Conservation (phyloP, 1,140 invertebrate genomes). For the Solenopsis invicta region DNA sequence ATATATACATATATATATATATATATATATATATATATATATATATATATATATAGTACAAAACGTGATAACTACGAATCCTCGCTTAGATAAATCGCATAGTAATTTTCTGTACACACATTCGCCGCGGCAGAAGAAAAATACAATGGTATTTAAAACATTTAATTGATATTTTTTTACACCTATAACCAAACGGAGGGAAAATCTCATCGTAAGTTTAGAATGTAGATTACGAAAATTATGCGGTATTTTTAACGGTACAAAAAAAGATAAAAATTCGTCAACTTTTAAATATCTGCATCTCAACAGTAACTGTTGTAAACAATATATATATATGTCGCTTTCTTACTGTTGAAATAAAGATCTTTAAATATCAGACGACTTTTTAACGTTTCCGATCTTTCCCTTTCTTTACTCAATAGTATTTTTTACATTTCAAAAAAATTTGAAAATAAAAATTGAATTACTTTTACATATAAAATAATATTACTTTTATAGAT, state of each 20-base stretch:
- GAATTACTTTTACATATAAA: too few relatives aligned
- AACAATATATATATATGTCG: neutral
- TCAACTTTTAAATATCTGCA: constrained; percentile 33
- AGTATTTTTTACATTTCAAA: neutral
- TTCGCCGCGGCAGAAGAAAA: constrained; percentile 55
- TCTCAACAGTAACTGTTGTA: constrained; percentile 30
- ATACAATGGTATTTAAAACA: constrained; percentile 62
- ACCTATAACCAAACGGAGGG: constrained; percentile 13
- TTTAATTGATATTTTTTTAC: constrained; percentile 31
- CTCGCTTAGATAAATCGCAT: constrained; percentile 68
- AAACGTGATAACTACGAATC: constrained; percentile 67
- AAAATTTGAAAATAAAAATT: too few relatives aligned
- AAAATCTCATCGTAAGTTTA: neutral
- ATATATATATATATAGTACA: constrained; percentile 50
- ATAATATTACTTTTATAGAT: too few relatives aligned
- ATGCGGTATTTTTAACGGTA: neutral
- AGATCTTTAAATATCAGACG: constrained; percentile 19
- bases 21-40: constrained; percentile 42
- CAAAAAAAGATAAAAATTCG: neutral
- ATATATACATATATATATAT: constrained; percentile 15
- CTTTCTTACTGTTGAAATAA: constrained; percentile 47
- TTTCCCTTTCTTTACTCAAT: neutral
- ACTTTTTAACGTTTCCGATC: neutral
- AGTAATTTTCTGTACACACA: constrained; percentile 65
- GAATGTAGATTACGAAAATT: constrained; percentile 1